Base-by-base conservation (phyloP, 2,797 vertebrate genomes). In the Ctenopoma kingsleyae region DNA sequence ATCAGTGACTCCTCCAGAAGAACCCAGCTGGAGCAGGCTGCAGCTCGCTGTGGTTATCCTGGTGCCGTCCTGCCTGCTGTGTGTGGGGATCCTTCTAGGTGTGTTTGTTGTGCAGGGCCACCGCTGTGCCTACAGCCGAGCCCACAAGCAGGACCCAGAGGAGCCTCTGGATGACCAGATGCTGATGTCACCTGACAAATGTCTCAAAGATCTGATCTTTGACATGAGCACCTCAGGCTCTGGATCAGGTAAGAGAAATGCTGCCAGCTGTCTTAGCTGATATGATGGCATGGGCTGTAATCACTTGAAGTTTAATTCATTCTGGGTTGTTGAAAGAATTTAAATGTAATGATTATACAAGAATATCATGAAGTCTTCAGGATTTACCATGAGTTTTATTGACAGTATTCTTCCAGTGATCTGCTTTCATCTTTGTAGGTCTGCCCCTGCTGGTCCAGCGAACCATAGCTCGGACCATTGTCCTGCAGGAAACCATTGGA, bases 141-240 rank as follows among this genome's bases (percentile, higher is more conserved):
- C 82, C 62, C 94, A 86, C 81, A 93, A 93, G 2, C 94, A 94
- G 67, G 96, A 93, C 9, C 91, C 95, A 13, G 97, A 99, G 85
- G 97, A 99, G 22, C 91, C 94, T 0, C 90, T 95, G 5, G 94
- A 96, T 0, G 96, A 98, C 58, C 94, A 94, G 86, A 94, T 86
- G 83, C 89, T 97, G 38, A 93, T 92, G 73, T 92, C 90, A 41
- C 64, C 95, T 0, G 95, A 97, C 20, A 98, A 95, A 90, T 96
- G 95, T 19, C 95, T 99, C 41, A 96, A 94, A 92, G 97, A 99
- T 32, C 94, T 99, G 38, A 98, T 99, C 81, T 95, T 90, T 1
- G 97, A 99, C 80, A 96, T 98, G 94, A 98, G 96, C 0, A 96
- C 96, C n/a, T 99, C 98, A 0, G 98, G 97, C 15, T 99, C 98